Conservation (phyloP, 2,113 vertebrate genomes). For the Mormyrus lacerda region DNA sequence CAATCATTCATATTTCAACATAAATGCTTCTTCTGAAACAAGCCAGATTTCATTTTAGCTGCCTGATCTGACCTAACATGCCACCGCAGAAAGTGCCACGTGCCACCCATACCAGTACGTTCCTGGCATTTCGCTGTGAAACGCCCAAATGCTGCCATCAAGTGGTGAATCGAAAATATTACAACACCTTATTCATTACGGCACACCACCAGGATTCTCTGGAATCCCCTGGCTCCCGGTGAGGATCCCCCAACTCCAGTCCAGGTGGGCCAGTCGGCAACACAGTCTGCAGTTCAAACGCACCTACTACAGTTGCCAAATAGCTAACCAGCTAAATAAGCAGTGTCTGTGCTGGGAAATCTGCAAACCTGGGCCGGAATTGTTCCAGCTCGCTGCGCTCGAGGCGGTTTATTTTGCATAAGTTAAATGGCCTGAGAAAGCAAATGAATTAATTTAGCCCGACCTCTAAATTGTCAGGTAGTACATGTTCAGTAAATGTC, state of each 20-base stretch:
- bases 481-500: neutral
- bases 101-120: neutral
- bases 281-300: neutral
- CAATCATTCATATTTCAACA: neutral
- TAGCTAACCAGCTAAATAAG: too few relatives aligned
- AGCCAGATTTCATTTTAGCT: neutral
- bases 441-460: neutral
- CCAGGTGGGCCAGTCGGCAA: too few relatives aligned
- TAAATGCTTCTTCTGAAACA: neutral
- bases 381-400: neutral
- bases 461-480: neutral
- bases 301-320: too few relatives aligned
- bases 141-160: neutral
- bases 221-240: neutral
- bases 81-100: neutral
- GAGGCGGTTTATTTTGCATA: neutral
- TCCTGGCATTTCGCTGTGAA: neutral
- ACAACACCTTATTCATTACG: neutral
- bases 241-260: neutral
- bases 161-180: neutral
- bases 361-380: neutral
- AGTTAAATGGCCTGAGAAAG: neutral
- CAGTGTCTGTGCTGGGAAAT: too few relatives aligned
- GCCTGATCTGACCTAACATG: neutral
- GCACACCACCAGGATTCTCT: neutral